These are phyloP conservation scores for Danionella dracula DNA, from an alignment of 2,797 vertebrate species.

Conservation along the genomic window DNA sequence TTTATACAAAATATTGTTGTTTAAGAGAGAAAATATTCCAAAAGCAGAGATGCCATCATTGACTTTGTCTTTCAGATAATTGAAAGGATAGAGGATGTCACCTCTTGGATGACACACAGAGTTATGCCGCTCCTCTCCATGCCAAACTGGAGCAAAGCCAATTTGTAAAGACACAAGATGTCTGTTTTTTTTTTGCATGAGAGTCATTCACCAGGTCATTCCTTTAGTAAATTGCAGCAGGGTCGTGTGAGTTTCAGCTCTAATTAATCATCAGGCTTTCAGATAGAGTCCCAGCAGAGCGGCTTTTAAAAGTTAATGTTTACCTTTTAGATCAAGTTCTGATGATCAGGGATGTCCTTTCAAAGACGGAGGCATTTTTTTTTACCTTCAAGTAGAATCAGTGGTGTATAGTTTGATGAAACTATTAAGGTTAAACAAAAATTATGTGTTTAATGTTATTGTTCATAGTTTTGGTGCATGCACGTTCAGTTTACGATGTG, in stretches of 20 bases:
- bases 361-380: not conserved
- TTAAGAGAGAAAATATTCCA: too few relatives aligned
- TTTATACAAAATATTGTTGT: too few relatives aligned
- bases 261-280: conserved; percentile 15
- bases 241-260: not conserved
- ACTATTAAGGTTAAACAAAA: too few relatives aligned
- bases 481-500: too few relatives aligned
- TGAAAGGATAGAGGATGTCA: conserved; percentile 8
- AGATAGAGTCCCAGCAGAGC: conserved; percentile 1
- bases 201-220: conserved; percentile 24
- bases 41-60: not conserved
- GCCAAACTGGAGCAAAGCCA: conserved; percentile 20
- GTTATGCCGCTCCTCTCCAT: not conserved
- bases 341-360: not conserved
- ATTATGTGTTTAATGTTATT: too few relatives aligned
- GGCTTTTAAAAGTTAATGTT: conserved; percentile 23
- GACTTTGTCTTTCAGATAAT: not conserved
- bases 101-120: not conserved
- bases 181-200: conserved; percentile 1
- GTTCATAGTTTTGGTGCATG: too few relatives aligned
- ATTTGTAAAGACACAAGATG: not conserved
- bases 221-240: conserved; percentile 8
- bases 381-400: too few relatives aligned
- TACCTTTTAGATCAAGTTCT: conserved; percentile 8
- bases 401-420: too few relatives aligned